phyloP scores from a whole-genome alignment of 2,888 invertebrate genomes.

The Parnassius glacialis region DNA sequence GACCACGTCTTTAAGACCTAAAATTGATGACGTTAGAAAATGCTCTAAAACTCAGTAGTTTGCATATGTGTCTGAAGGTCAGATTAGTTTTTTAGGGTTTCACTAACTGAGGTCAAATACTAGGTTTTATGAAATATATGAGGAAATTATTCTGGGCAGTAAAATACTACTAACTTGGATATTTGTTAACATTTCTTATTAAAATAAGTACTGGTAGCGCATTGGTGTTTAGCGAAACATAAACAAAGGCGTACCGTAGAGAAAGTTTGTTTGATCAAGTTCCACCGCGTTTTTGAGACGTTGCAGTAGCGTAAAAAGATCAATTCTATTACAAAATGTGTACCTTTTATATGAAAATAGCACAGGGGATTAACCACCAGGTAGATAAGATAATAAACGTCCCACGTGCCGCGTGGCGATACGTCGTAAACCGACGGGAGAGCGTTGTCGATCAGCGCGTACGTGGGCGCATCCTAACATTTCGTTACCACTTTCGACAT shows the following conservation, averaged over 20 bases:
- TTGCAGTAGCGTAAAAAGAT: conserved; percentile 8
- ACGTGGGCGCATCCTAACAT: conserved; percentile 63
- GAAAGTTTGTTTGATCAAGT: conserved; percentile 19
- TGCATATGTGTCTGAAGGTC: too few species aligned
- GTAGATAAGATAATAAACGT: conserved; percentile 71
- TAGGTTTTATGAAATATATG: neutral
- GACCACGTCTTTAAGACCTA: too few species aligned
- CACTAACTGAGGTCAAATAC: neutral
- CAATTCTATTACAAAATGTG: conserved; percentile 51
- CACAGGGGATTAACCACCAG: conserved; percentile 57
- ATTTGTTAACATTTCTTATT: neutral
- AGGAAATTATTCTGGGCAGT: neutral
- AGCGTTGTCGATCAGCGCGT: conserved; percentile 33
- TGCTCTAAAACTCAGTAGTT: too few species aligned
- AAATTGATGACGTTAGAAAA: too few species aligned
- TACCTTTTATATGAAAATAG: conserved; percentile 62
- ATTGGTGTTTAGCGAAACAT: neutral
- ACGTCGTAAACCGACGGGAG: conserved; percentile 32
- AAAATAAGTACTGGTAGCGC: conserved; percentile 4
- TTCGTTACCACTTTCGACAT: conserved; percentile 59
- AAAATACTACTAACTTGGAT: neutral
- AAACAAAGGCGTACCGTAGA: conserved; percentile 5
- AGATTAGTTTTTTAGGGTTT: neutral
- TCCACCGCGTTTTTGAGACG: conserved; percentile 4
- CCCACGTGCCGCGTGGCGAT: conserved; percentile 64